Evolutionary conservation across 1,140 invertebrate genomes (phyloP).

Genomic region (Leguminivora glycinivorella): DNA sequence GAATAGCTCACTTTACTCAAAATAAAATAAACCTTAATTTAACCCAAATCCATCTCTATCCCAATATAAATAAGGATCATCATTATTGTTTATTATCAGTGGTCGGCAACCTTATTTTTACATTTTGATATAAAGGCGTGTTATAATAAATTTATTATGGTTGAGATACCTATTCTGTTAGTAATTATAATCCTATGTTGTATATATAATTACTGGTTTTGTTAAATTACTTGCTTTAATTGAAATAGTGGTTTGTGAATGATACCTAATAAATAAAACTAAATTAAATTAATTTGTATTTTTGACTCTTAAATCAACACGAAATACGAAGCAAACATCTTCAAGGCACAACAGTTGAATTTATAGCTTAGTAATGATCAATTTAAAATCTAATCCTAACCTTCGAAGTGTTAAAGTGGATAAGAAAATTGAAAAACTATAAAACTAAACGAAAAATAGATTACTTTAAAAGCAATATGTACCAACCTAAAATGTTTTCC

Average conservation of each 20-base stretch:
- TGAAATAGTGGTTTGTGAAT: slow-evolving; percentile 22
- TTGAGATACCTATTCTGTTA: slow-evolving; percentile 40
- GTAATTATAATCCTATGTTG: slow-evolving; percentile 40
- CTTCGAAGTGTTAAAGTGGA: too few relatives aligned
- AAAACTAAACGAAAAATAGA: too few relatives aligned
- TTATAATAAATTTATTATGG: slow-evolving; percentile 44
- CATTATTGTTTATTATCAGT: not conserved
- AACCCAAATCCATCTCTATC: not conserved
- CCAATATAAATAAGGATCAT: not conserved
- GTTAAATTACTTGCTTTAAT: slow-evolving; percentile 18
- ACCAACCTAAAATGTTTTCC: too few relatives aligned
- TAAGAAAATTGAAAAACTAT: too few relatives aligned
- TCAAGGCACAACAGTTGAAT: too few relatives aligned
- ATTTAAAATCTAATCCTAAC: too few relatives aligned
- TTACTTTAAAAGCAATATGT: too few relatives aligned
- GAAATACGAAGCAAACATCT: too few relatives aligned
- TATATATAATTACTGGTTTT: slow-evolving; percentile 33
- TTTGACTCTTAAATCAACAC: not conserved
- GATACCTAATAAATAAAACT: too few relatives aligned
- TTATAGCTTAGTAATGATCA: too few relatives aligned
- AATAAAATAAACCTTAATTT: not conserved
- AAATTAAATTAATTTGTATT: too few relatives aligned
- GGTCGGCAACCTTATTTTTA: slow-evolving; percentile 28
- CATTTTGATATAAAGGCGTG: slow-evolving; percentile 41
- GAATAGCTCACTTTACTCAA: slow-evolving; percentile 37